Conservation (phyloP, 2,888 invertebrate genomes). For the Cryptophagus acutangulus region DNA sequence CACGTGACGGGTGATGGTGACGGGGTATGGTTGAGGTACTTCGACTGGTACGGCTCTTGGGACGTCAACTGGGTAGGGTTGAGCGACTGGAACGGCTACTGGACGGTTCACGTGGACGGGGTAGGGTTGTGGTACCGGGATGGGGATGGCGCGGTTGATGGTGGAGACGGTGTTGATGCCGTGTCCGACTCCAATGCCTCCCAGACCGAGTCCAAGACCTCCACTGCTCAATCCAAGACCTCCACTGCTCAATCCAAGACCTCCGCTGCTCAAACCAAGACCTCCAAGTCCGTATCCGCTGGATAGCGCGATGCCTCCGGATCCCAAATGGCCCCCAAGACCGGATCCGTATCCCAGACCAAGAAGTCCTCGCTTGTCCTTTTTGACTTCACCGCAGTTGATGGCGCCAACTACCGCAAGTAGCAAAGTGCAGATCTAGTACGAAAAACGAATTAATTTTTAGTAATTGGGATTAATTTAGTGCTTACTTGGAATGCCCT, state of each 20-base stretch:
- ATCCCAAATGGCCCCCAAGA: conserved; percentile 11
- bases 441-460: conserved; percentile 15
- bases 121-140: conserved; percentile 45
- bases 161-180: conserved; percentile 34
- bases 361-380: conserved; percentile 40
- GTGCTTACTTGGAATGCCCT: conserved; percentile 35
- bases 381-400: conserved; percentile 31
- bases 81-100: conserved; percentile 46
- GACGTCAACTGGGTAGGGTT: conserved; percentile 52
- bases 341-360: conserved; percentile 29
- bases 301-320: conserved; percentile 21
- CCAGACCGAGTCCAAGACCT: conserved; percentile 19
- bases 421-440: conserved; percentile 32
- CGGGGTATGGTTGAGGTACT: conserved; percentile 40
- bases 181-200: conserved; percentile 25
- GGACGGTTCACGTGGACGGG: conserved; percentile 42
- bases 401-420: conserved; percentile 28
- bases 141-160: conserved; percentile 54
- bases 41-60: conserved; percentile 42
- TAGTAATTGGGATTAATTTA: conserved; percentile 5
- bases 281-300: conserved; percentile 23
- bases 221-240: conserved; percentile 22
- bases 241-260: conserved; percentile 19
- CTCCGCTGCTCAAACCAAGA: conserved; percentile 24
- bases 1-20: conserved; percentile 34